Evolutionary conservation across 2,797 vertebrate species (phyloP), one percentile per base, ranked within the genome.

Genomic region (Limosa lapponica): DNA sequence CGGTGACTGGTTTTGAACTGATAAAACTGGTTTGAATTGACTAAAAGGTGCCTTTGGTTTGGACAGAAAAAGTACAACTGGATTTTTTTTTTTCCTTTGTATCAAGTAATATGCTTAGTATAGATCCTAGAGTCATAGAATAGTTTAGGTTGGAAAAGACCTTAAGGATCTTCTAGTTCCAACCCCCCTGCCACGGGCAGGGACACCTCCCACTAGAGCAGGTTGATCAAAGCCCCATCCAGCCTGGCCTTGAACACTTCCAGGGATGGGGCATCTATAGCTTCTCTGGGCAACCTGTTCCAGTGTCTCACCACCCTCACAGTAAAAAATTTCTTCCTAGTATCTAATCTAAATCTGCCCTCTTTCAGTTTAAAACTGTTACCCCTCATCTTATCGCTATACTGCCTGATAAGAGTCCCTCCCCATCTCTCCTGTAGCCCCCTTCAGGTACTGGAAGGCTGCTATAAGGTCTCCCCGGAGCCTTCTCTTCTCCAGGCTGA

Each of bases 31-130:
- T 19, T 5, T 1, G 70, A 6, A 5, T 8, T 15, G 39, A n/a
- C 22, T 12, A 4, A 10, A 52, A 15, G 39, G 43, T 27, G 36
- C 52, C 37, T 66, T 37, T 20, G 59, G 23, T 15, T 54, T 8
- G 16, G 44, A 1, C 15, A 24, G 10, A 1, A 24, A 30, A 37
- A 49, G 22, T 32, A 11, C 18, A 9, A 0, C 2, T 6, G 41
- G 62, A 0, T 28, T 36, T 7, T 2, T 10, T 16, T 34, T 9
- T 10, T 3, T 2, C 0, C 25, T 32, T 20, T 15, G 2, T 16
- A 2, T 55, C 9, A 5, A 39, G 20, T 30, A 5, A 11, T 0
- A 18, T 1, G 8, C 8, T 3, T 7, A 3, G 3, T 7, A 3
- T 5, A 15, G 48, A 10, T 15, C 34, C 7, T 36, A 23, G 34